Evolutionary conservation across 2,888 invertebrate species (phyloP), one percentile per base, ranked within the genome.

Genomic region (Drosophila borborema): DNA sequence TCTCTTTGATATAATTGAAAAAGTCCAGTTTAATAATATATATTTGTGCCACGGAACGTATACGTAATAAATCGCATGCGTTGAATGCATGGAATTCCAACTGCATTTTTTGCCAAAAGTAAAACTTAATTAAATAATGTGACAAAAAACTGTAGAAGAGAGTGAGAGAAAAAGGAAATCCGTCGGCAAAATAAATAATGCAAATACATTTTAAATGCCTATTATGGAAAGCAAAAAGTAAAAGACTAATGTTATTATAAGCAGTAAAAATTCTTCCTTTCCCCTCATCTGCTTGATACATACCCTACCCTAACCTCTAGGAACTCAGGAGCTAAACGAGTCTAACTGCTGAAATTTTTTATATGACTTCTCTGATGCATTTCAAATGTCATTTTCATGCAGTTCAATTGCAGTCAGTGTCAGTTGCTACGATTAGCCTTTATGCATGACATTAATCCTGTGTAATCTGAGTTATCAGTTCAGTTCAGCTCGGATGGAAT

Each of bases 41-140:
- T 23, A 23, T 23, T 23, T 23, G 4, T 23, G 23, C 23, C 23
- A 23, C 23, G 4, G 23, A 4, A 23, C 36, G 23, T 28, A 16
- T 40, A 10, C 9, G 16, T 2, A 18, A 56, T 56, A 31, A 40
- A 54, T 55, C 23, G 16, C 40, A 38, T 54, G 54, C 10, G 2
- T 16, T 36, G 20, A 40, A 40, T 38, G 38, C 54, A 23, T 38
- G 7, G 56, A 18, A 41, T 56, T 56, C 41, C 41, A 18, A 43
- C 18, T 9, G 56, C 41, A 41, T 34, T 31, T 43, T 31, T 41
- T 14, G 46, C 2, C 40, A 10, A 40, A n/a, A 9, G 54, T 3
- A n/a, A 54, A 40, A 40, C 54, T 54, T 54, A 54, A 54, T 54
- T 54, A 54, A 54, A 54, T n/a, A 10, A 23, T 40, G 10, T 40